Percentiles rank a stretch among this genome's conserved stretches.
Evolutionary conservation across 2,113 vertebrate species (phyloP).

Genomic region (Anoplopoma fimbria): DNA sequence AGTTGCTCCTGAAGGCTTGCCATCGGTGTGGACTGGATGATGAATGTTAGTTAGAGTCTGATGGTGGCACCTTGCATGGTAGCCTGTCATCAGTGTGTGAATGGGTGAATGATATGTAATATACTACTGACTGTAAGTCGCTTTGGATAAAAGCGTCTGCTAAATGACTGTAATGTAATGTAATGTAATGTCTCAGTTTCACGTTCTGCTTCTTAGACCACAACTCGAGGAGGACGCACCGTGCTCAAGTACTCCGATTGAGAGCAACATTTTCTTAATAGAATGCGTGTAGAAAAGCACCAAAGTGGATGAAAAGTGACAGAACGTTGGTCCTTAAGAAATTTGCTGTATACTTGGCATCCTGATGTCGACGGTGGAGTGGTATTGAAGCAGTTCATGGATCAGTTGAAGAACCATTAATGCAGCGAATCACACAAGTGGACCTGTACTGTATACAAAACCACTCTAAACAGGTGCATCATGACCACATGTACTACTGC

Average conservation of each 20-base stretch:
- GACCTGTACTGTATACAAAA: neutral
- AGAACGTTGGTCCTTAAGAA: neutral
- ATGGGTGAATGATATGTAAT: too few relatives aligned
- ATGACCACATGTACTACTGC: neutral
- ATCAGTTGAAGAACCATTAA: neutral
- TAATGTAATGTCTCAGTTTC: too few relatives aligned
- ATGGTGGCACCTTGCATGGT: too few relatives aligned
- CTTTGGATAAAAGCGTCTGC: too few relatives aligned
- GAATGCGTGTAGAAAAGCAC: neutral
- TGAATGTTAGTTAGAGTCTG: too few relatives aligned
- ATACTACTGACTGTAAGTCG: too few relatives aligned
- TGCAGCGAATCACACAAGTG: neutral
- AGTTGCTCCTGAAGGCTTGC: too few relatives aligned
- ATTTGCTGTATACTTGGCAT: neutral
- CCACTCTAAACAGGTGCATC: neutral
- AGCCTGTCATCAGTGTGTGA: too few relatives aligned
- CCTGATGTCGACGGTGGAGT: neutral
- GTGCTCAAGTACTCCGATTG: constrained; percentile 1
- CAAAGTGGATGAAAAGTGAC: neutral
- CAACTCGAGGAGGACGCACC: neutral
- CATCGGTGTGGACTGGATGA: too few relatives aligned
- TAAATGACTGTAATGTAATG: too few relatives aligned
- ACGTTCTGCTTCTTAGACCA: neutral
- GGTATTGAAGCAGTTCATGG: neutral
- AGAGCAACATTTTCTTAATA: neutral